Evolutionary conservation across 2,888 invertebrate genomes (phyloP), one percentile per base, ranked within the genome.

Genomic region (Fabriciana adippe): DNA sequence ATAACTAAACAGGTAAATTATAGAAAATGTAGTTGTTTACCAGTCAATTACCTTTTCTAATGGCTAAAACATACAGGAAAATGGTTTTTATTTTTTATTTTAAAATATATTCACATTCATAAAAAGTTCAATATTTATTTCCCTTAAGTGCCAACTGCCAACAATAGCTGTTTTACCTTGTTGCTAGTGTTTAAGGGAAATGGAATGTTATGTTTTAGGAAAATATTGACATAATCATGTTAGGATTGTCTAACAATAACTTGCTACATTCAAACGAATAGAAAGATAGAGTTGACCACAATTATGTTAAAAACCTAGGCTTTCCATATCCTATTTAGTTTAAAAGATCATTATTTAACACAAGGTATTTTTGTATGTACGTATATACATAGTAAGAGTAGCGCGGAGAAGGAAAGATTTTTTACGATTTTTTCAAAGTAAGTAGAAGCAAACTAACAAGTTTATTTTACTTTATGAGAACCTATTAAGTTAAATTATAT

Each of bases 161-260:
- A 51, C 50, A 50, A 16, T 50, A 50, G 50, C 26, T 60, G 48
- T 60, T 60, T 60, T 35, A 15, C 60, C 14, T 18, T 41, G 35
- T 61, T 61, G 51, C 51, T 61, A 31, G 61, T 51, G 35, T 61
- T 61, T 16, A 18, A 61, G 61, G 51, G 51, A 61, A 61, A 50
- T 61, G 50, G 61, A 61, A 35, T 61, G 51, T 51, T 61, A 56
- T 55, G 67, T 26, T 31, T 57, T 70, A 48, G 41, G 64, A 67
- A 62, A 70, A 70, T 64, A 70, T 67, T 67, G 60, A 70, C 70
- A 61, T 50, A 67, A 53, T 64, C 18, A 63, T 21, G 35, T 61
- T 15, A 14, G 50, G 5, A 61, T 18, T 61, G 18, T 3, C 14
- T 48, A 15, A 51, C 61, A 35, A 51, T 51, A 61, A 41, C 61